These are phyloP conservation scores for Mizuhopecten yessoensis DNA, from an alignment of 1,140 invertebrate genomes.

Conservation along the genomic window DNA sequence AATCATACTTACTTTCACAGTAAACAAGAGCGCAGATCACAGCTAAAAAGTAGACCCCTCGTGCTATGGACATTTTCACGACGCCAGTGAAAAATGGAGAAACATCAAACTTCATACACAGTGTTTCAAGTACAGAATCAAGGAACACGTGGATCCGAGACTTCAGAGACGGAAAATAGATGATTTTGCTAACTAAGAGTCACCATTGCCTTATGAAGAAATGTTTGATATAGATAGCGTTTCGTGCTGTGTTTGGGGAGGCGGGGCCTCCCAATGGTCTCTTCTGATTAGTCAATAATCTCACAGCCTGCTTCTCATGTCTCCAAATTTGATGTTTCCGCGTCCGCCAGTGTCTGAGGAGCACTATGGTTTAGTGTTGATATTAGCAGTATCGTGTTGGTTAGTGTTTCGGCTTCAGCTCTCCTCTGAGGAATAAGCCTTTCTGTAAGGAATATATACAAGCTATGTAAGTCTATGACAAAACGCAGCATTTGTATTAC, in stretches of 20 bases:
- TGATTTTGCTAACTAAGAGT: slow-evolving; percentile 12
- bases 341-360: background rate
- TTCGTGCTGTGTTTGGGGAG: background rate
- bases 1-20: slow-evolving; percentile 27
- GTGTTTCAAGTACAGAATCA: background rate
- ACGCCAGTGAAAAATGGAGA: background rate
- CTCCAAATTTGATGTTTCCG: background rate
- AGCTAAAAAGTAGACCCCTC: background rate
- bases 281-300: slow-evolving; percentile 23
- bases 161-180: background rate
- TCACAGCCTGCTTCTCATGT: background rate
- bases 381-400: background rate
- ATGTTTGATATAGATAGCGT: slow-evolving; percentile 38
- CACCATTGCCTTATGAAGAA: slow-evolving; percentile 19
- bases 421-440: background rate
- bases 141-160: background rate
- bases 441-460: background rate
- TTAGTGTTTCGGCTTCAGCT: background rate
- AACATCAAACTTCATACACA: background rate
- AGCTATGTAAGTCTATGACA: no score
- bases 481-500: background rate
- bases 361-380: background rate
- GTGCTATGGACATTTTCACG: background rate
- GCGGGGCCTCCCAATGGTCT: background rate
- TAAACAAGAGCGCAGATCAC: background rate